phyloP scores from a whole-genome alignment of 2,113 vertebrate species.

The Pseudorhombus dupliciocellatus region DNA sequence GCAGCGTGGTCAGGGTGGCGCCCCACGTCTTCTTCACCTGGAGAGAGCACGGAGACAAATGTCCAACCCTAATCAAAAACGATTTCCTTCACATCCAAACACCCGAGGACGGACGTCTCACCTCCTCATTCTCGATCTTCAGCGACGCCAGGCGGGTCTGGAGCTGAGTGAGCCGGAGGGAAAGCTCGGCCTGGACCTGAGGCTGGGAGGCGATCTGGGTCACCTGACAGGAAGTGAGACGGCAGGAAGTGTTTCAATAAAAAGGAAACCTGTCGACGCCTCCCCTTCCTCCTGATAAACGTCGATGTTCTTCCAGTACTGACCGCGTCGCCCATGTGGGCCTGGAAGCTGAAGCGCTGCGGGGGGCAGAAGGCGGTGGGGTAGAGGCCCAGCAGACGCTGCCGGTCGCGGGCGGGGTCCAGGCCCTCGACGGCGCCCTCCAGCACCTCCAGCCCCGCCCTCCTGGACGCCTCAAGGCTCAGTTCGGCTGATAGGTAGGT shows the following conservation, averaged over 20 bases:
- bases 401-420: slow-evolving; percentile 94
- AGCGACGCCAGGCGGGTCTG: slow-evolving; percentile 94
- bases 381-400: slow-evolving; percentile 97
- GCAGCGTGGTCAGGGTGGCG: slow-evolving; percentile 94
- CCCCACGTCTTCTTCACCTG: slow-evolving; percentile 99
- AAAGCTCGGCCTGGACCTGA: slow-evolving; percentile 93
- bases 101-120: slow-evolving; percentile 71
- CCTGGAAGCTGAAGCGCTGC: slow-evolving; percentile 93
- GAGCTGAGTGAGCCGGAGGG: slow-evolving; percentile 93
- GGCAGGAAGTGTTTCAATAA: no score
- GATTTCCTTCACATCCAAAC: not conserved
- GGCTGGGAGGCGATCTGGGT: slow-evolving; percentile 94
- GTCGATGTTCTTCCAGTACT: slow-evolving; percentile 49
- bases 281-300: no score
- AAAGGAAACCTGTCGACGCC: no score
- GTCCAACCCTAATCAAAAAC: not conserved
- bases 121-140: slow-evolving; percentile 99
- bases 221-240: slow-evolving; percentile 80
- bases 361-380: slow-evolving; percentile 96
- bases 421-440: slow-evolving; percentile 97
- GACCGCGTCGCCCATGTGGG: slow-evolving; percentile 97
- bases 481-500: slow-evolving; percentile 98
- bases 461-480: slow-evolving; percentile 95
- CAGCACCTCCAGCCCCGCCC: slow-evolving; percentile 96
- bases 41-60: not conserved